Evolutionary conservation across 2,113 vertebrate genomes (phyloP).

Genomic region (Cebidichthys violaceus): DNA sequence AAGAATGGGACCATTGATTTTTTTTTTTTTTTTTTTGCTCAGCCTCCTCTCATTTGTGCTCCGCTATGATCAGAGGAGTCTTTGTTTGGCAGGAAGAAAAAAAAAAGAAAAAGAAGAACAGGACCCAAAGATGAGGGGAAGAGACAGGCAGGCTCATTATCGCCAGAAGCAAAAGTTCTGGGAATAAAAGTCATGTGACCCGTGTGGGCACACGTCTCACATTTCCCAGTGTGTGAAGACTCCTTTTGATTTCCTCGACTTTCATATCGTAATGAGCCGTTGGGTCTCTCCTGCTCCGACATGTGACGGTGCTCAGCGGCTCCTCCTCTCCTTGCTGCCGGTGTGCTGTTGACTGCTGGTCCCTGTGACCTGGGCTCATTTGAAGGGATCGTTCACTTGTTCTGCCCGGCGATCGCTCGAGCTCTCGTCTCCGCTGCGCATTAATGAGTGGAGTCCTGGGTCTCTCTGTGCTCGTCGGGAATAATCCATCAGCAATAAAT

Average conservation of each 20-base stretch:
- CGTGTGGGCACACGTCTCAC: constrained; percentile 69
- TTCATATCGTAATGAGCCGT: constrained; percentile 79
- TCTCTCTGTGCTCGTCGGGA: constrained; percentile 51
- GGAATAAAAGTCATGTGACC: constrained; percentile 80
- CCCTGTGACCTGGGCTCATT: constrained; percentile 69
- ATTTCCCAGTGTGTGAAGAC: constrained; percentile 53
- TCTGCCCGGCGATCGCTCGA: constrained; percentile 54
- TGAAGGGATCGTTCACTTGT: constrained; percentile 66
- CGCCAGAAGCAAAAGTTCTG: constrained; percentile 76
- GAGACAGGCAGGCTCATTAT: constrained; percentile 82
- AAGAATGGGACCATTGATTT: constrained; percentile 78
- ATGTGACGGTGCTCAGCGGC: constrained; percentile 53
- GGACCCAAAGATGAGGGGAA: constrained; percentile 64
- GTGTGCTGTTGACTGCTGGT: constrained; percentile 59
- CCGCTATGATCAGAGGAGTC: constrained; percentile 78
- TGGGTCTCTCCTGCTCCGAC: constrained; percentile 58
- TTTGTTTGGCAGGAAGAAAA: constrained; percentile 73
- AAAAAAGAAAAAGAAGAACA: constrained; percentile 27
- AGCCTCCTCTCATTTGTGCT: constrained; percentile 70
- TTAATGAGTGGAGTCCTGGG: constrained; percentile 67
- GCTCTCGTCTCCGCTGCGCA: constrained; percentile 35
- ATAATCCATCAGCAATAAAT: constrained; percentile 71
- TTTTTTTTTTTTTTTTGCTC: constrained; percentile 17
- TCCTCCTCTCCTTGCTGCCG: constrained; percentile 46
- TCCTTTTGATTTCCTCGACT: constrained; percentile 80